Evolutionary conservation across 2,113 vertebrate genomes (phyloP), one percentile per base, ranked within the genome.

Genomic region (Nycticebus coucang): DNA sequence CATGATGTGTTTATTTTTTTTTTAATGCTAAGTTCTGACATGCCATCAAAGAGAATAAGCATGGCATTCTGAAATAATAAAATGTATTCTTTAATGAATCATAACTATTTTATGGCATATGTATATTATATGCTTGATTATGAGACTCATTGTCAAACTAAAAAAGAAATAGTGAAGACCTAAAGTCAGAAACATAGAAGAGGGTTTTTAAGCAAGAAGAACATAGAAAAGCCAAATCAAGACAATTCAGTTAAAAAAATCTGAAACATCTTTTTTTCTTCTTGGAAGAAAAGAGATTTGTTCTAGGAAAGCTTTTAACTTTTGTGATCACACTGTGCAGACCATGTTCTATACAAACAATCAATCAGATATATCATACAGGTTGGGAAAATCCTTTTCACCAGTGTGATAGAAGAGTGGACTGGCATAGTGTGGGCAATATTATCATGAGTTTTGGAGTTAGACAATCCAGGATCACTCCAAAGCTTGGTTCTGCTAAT

Each of bases 181-280:
- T 66, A 72, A 75, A 37, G 14, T 80, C 53, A 45, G 19, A 88
- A 84, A 50, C 0, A 82, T 17, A 37, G 30, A 93, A 72, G 66
- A 41, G 30, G 3, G 4, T 19, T 90, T 78, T 75, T 75, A 66
- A 28, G 37, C 5, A 60, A 55, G 28, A 64, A 74, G 86, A 91
- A 21, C 1, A 82, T 4, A 89, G 17, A 83, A 82, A 77, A 1
- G 28, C 2, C 21, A 90, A 37, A 55, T 55, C 10, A 93, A 86
- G 18, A 45, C 74, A 79, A 93, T 82, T 72, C 3, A 22, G 1
- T 68, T 84, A 86, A 89, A 86, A 89, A 77, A 74, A 89, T 19
- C 8, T 35, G 19, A 74, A 80, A 69, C 5, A 45, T 17, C 2
- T 75, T 30, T 53, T 71, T 35, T 66, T 7, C 5, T 41, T 5